Percentiles rank a stretch among this genome's conserved stretches.
Conservation (phyloP, 2,113 vertebrate genomes). For the Phoxinus phoxinus region DNA sequence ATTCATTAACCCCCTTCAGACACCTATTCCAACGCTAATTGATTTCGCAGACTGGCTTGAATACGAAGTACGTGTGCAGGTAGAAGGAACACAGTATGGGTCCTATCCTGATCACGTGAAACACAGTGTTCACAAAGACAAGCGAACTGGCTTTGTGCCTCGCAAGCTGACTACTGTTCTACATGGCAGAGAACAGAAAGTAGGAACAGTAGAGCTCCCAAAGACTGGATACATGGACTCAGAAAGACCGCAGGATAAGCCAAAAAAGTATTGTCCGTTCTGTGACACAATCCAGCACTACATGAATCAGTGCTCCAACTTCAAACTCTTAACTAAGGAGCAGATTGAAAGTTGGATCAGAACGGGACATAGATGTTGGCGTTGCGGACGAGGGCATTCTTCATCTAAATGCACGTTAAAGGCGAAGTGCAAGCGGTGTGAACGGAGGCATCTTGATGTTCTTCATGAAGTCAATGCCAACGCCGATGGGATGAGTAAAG, state of each 20-base stretch:
- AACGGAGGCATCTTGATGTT: no score
- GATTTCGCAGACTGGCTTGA: not conserved
- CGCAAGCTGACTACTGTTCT: not conserved
- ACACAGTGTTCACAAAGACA: not conserved
- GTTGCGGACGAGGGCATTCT: no score
- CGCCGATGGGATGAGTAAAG: no score
- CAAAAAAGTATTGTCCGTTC: not conserved
- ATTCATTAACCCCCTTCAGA: not conserved
- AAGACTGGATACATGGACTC: not conserved
- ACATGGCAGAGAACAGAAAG: not conserved
- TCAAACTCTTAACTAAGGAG: not conserved
- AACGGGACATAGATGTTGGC: no score
- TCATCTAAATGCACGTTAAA: no score
- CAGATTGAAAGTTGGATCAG: no score
- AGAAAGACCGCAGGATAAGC: not conserved
- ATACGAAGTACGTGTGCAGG: not conserved
- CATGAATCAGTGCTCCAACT: slow-evolving; percentile 5
- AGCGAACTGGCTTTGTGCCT: not conserved
- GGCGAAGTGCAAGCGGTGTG: no score
- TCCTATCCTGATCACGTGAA: no score
- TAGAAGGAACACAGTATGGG: not conserved
- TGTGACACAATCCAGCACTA: not conserved
- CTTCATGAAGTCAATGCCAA: no score
- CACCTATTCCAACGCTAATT: not conserved
- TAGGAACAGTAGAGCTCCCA: not conserved